A percentile compares a stretch with the other conserved stretches of the same genome.
Conservation (phyloP, 2,113 vertebrate genomes). For the Erythrolamprus reginae region DNA sequence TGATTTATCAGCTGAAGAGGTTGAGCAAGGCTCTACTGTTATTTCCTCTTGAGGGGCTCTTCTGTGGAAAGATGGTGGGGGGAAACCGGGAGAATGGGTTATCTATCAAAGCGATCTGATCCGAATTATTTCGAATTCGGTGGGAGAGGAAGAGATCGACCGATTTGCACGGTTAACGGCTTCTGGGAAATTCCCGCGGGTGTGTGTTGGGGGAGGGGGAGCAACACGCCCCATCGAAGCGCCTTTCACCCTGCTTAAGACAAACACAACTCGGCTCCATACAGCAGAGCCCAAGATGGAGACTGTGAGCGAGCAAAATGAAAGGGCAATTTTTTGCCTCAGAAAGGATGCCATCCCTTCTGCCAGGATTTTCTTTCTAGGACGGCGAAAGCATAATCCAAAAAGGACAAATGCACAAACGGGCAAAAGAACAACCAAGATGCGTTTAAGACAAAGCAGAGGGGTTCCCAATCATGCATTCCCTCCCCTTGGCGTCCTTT, state of each 20-base stretch:
- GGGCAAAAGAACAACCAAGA: background rate
- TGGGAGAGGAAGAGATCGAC: background rate
- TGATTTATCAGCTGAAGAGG: background rate
- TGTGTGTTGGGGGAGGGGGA: background rate
- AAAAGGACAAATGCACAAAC: background rate
- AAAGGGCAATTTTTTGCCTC: background rate
- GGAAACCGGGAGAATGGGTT: background rate
- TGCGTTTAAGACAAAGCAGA: background rate
- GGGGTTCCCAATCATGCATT: background rate
- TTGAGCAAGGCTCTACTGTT: background rate
- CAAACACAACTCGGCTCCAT: background rate
- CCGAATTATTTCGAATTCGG: background rate
- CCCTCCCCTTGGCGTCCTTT: background rate
- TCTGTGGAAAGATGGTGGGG: background rate
- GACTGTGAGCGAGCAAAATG: background rate
- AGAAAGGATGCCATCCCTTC: background rate
- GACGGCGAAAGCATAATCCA: background rate
- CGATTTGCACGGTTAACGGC: background rate
- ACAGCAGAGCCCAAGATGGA: background rate
- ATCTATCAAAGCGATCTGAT: background rate
- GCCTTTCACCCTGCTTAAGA: background rate
- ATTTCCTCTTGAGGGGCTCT: background rate
- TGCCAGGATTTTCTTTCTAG: background rate
- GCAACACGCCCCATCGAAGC: background rate
- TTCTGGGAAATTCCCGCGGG: background rate